These are phyloP conservation scores for Eurytoma californica DNA, from an alignment of 2,888 invertebrate species.

Conservation along the genomic window DNA sequence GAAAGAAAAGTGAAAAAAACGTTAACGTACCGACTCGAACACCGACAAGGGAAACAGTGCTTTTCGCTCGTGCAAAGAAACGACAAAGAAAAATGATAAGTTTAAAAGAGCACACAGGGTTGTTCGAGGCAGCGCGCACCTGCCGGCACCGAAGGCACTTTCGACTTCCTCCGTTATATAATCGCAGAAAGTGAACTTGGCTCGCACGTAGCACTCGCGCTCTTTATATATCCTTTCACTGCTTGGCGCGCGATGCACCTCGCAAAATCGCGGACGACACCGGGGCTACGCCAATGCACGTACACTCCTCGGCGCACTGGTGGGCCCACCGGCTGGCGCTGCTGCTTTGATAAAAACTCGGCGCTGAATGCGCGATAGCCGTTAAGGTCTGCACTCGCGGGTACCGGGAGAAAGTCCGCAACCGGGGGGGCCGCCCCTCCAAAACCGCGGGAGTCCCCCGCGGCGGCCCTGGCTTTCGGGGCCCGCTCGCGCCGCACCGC, in stretches of 20 bases:
- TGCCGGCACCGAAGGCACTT: conserved; percentile 42
- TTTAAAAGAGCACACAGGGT: conserved; percentile 6
- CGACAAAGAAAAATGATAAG: background rate
- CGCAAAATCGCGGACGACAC: background rate
- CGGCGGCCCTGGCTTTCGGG: background rate
- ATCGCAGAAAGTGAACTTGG: conserved; percentile 49
- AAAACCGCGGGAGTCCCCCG: conserved; percentile 27
- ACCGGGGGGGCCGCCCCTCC: conserved; percentile 47
- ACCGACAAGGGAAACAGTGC: too few relatives aligned
- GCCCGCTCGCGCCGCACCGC: background rate
- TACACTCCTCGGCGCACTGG: too few relatives aligned
- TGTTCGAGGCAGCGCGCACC: conserved; percentile 8
- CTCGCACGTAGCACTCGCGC: conserved; percentile 2
- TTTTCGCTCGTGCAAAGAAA: background rate
- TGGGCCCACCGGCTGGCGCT: conserved; percentile 48
- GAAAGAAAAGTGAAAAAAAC: background rate
- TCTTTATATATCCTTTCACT: conserved; percentile 10
- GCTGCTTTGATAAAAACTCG: conserved; percentile 72
- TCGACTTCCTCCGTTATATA: conserved; percentile 51
- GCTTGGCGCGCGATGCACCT: background rate
- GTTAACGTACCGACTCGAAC: too few relatives aligned
- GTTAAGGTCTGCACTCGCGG: conserved; percentile 48
- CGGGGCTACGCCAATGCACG: background rate
- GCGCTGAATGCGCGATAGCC: conserved; percentile 65
- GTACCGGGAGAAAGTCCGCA: conserved; percentile 48